Conservation (phyloP, 2,888 invertebrate species). For the Latrodectus hesperus region DNA sequence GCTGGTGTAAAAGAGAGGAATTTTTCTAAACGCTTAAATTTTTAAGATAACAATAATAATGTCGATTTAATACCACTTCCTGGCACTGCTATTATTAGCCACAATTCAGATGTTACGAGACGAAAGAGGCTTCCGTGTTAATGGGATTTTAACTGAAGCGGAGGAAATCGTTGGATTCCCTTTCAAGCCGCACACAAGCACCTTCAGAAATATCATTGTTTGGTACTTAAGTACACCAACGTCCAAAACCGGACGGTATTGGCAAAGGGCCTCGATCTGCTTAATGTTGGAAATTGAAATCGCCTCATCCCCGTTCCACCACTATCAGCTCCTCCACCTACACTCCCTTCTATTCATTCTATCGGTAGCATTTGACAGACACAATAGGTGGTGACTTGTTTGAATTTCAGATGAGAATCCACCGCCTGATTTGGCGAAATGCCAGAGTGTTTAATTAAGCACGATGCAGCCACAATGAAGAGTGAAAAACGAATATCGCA, state of each 20-base stretch:
- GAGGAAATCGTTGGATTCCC: conserved; percentile 14
- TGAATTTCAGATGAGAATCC: conserved; percentile 53
- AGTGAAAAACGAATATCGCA: too few relatives aligned
- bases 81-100: neutral
- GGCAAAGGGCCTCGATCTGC: conserved; percentile 12
- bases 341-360: conserved; percentile 43
- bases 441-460: conserved; percentile 3
- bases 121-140: neutral
- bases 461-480: too few relatives aligned
- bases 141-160: conserved; percentile 36
- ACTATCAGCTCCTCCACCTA: conserved; percentile 9
- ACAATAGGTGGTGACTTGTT: conserved; percentile 60
- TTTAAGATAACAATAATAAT: too few relatives aligned
- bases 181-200: neutral
- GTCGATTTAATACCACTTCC: too few relatives aligned
- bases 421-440: conserved; percentile 26
- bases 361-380: conserved; percentile 58
- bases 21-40: too few relatives aligned
- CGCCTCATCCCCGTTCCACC: conserved; percentile 26
- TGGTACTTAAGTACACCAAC: conserved; percentile 38
- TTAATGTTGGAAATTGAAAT: conserved; percentile 43
- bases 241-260: conserved; percentile 32
- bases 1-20: too few relatives aligned
- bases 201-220: conserved; percentile 30
- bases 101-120: conserved; percentile 1